phyloP scores from a whole-genome alignment of 2,888 invertebrate genomes.

The Venusia cambrica region DNA sequence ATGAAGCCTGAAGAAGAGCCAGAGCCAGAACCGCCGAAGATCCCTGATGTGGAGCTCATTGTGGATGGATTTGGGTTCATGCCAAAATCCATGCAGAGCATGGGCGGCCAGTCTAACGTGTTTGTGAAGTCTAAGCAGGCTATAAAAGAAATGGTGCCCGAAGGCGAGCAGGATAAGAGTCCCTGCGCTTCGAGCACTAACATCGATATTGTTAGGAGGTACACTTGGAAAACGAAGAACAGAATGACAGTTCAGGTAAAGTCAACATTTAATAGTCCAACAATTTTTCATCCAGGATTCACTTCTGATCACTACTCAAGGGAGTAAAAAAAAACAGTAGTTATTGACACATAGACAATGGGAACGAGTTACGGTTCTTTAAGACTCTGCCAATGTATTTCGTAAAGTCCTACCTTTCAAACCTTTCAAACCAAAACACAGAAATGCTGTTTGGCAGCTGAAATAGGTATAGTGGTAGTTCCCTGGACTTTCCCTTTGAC shows the following conservation, averaged over 20 bases:
- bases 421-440: no score
- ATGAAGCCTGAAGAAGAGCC: constrained; percentile 28
- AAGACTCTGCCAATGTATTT: no score
- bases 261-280: no score
- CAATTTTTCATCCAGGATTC: no score
- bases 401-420: no score
- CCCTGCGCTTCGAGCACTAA: constrained; percentile 65
- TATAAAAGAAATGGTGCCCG: constrained; percentile 34
- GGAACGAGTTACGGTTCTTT: no score
- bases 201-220: constrained; percentile 77
- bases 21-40: constrained; percentile 42
- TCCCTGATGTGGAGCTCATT: constrained; percentile 62
- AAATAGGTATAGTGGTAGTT: no score
- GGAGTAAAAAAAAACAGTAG: no score
- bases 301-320: no score
- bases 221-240: constrained; percentile 85
- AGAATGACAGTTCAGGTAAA: constrained; percentile 82
- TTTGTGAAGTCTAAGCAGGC: constrained; percentile 36
- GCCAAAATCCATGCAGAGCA: constrained; percentile 20
- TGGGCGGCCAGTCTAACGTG: constrained; percentile 25
- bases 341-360: no score
- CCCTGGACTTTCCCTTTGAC: no score
- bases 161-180: constrained; percentile 40
- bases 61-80: constrained; percentile 77
- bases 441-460: no score